Evolutionary conservation across 1,140 invertebrate genomes (phyloP).

Genomic region (Hylaeus volcanicus): DNA sequence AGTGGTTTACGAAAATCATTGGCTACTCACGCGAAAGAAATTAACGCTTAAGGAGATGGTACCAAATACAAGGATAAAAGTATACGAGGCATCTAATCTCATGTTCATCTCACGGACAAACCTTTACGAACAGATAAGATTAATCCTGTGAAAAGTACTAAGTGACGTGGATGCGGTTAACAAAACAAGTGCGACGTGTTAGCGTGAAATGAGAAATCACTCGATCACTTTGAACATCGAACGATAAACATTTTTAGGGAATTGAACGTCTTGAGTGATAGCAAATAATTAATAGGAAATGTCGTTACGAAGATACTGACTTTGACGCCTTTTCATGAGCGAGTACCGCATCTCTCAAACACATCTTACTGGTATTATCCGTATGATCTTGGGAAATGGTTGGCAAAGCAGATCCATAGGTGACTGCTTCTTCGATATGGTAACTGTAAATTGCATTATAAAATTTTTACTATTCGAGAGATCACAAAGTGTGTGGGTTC

Average conservation of each 20-base stretch:
- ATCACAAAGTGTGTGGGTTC: too few relatives aligned
- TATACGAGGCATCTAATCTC: not conserved
- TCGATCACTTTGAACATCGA: too few relatives aligned
- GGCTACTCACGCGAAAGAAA: not conserved
- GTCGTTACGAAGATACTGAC: not conserved
- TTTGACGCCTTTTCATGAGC: not conserved
- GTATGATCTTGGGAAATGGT: not conserved
- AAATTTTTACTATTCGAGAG: not conserved
- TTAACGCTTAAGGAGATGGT: not conserved
- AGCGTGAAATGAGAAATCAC: too few relatives aligned
- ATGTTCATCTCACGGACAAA: not conserved
- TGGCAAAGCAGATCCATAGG: too few relatives aligned
- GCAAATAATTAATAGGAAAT: too few relatives aligned
- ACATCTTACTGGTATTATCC: not conserved
- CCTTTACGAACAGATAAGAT: not conserved
- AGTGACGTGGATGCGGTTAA: not conserved
- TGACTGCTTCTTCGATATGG: not conserved
- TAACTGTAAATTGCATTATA: not conserved
- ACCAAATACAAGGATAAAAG: not conserved
- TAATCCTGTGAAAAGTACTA: not conserved
- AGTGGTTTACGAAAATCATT: not conserved
- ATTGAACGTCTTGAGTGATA: too few relatives aligned
- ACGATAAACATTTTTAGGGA: too few relatives aligned
- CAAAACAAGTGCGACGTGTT: not conserved
- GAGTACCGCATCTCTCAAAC: not conserved